phyloP scores from a whole-genome alignment of 2,113 vertebrate species.

The Erinaceus europaeus region DNA sequence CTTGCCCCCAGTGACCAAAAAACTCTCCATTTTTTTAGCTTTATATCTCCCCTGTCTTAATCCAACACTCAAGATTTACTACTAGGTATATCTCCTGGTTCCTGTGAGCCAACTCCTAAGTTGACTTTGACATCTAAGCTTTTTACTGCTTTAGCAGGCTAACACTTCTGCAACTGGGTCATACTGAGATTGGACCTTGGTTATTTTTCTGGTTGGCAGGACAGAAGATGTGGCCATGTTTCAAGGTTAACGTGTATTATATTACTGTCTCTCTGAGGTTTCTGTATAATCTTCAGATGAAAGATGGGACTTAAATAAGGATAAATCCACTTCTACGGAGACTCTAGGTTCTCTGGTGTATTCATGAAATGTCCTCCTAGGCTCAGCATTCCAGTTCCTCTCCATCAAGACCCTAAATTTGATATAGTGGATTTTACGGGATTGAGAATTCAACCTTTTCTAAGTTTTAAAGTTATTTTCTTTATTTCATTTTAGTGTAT shows the following conservation, averaged over 20 bases:
- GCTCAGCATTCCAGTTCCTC: background rate
- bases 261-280: background rate
- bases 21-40: background rate
- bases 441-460: no score
- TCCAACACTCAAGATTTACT: background rate
- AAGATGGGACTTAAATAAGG: no score
- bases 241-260: background rate
- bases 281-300: background rate
- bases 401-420: background rate
- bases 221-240: background rate
- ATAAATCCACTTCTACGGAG: no score
- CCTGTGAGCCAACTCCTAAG: background rate
- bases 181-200: background rate
- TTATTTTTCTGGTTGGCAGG: background rate
- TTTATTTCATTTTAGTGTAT: no score
- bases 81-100: background rate
- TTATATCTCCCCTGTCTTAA: background rate
- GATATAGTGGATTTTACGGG: background rate
- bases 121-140: background rate
- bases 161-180: background rate
- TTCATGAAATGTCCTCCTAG: no score
- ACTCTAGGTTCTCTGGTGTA: background rate
- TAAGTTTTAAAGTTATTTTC: background rate
- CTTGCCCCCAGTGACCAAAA: background rate
- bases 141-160: background rate